These are phyloP conservation scores for Trissoscelio sp. DNA, from an alignment of 2,888 invertebrate species.

Conservation along the genomic window DNA sequence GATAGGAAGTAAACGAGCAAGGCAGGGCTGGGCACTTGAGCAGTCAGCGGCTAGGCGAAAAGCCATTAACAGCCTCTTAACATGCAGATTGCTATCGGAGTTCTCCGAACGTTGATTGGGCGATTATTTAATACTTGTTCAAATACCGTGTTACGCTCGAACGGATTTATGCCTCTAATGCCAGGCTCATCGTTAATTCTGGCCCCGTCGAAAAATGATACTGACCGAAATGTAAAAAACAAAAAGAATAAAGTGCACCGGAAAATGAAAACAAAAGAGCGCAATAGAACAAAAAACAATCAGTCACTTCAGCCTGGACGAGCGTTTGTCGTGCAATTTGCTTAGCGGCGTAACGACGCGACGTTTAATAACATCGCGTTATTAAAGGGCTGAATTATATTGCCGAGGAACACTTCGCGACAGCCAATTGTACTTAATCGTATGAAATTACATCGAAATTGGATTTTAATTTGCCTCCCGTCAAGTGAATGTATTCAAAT, in stretches of 20 bases:
- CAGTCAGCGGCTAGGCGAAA: conserved; percentile 79
- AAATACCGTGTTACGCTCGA: conserved; percentile 69
- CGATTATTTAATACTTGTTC: conserved; percentile 81
- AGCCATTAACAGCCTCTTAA: conserved; percentile 82
- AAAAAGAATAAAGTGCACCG: neutral
- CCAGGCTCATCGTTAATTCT: conserved; percentile 46
- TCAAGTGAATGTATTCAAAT: conserved; percentile 82
- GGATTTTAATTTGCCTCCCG: conserved; percentile 82
- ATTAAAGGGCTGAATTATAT: conserved; percentile 54
- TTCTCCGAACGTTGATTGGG: conserved; percentile 81
- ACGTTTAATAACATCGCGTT: conserved; percentile 54
- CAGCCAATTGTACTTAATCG: conserved; percentile 81
- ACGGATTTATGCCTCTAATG: conserved; percentile 51
- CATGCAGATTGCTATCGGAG: conserved; percentile 82
- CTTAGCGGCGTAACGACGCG: conserved; percentile 53
- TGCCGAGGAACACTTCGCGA: conserved; percentile 59
- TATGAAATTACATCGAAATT: conserved; percentile 82
- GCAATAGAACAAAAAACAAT: conserved; percentile 33
- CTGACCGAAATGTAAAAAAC: neutral
- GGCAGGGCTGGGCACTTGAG: conserved; percentile 67
- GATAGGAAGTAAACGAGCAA: conserved; percentile 56
- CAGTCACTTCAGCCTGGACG: conserved; percentile 26
- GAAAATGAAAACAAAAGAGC: neutral
- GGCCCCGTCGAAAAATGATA: conserved; percentile 55
- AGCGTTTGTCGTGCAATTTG: conserved; percentile 58